Base-by-base conservation (phyloP, 2,888 invertebrate species). In the Dione vanillae region DNA sequence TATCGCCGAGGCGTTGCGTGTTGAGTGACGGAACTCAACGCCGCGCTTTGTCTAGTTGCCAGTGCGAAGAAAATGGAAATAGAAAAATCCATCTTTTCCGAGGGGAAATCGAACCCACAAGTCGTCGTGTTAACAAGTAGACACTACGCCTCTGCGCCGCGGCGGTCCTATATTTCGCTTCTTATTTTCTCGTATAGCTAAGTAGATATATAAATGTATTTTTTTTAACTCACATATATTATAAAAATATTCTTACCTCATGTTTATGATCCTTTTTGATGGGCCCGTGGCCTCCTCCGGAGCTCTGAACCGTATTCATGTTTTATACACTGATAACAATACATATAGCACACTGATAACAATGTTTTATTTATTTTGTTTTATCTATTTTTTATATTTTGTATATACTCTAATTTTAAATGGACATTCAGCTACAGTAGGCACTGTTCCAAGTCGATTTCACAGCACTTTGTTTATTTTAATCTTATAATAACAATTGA, bases 221-320 rank as follows among this genome's bases (percentile, higher is more conserved):
- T n/a, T n/a, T n/a, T n/a, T n/a, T n/a, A n/a, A n/a, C 10, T 16
- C 0, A 14, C 1, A 12, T 20, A 27, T 27, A 2, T 14, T 0
- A 52, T 10, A 52, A 35, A 35, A 52, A 2, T 0, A 19, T 2
- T 56, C 90, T 92, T 79, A 95, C 94, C 91, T 95, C 95, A 78
- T 94, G 93, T 71, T 94, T 93, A 71, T 91, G 91, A 72, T 94
- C 94, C 86, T 95, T 95, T 78, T 94, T 94, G 85, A 94, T 89
- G 74, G 94, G 91, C 35, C 94, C 94, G 78, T 94, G 94, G 40
- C 95, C 95, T 0, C 94, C 94, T 10, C 95, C 95, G 0, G 94
- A 92, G 78, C 95, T 95, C 83, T 95, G 95, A 52, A 95, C 95
- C 2, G 95, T 95, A 81, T 95, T 95, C 95, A 95, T 95, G 65